phyloP scores from a whole-genome alignment of 2,888 invertebrate genomes.

The Agonopterix heracliana region DNA sequence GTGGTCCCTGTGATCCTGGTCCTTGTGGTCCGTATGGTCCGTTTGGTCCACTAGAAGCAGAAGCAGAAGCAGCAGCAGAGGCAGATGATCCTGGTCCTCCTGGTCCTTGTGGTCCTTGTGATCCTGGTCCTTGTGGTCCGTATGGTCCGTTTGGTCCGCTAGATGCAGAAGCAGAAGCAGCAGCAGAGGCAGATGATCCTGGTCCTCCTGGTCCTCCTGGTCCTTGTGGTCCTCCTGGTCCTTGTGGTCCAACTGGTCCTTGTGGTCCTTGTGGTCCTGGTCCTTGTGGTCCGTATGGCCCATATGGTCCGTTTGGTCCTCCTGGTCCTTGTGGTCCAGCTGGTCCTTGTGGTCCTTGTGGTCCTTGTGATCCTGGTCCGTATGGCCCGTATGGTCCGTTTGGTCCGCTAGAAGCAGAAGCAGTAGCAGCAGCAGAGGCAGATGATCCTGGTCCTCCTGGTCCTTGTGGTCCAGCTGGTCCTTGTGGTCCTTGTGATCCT shows the following conservation, averaged over 20 bases:
- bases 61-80: constrained; percentile 1
- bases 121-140: constrained; percentile 7
- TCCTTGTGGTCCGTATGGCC: not conserved
- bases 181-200: not conserved
- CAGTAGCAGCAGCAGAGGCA: too few relatives aligned
- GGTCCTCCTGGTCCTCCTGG: constrained; percentile 4
- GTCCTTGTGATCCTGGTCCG: too few relatives aligned
- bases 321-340: not conserved
- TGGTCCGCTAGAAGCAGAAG: too few relatives aligned
- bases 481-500: not conserved
- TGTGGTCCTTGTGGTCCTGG: not conserved
- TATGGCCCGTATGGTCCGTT: too few relatives aligned
- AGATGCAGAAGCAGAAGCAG: constrained; percentile 1
- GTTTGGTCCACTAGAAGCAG: too few relatives aligned
- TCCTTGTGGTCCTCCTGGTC: not conserved
- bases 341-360: too few relatives aligned
- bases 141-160: not conserved
- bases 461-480: not conserved
- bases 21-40: constrained; percentile 1
- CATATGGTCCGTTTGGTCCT: not conserved
- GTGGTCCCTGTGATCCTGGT: constrained; percentile 3
- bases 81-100: not conserved
- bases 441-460: too few relatives aligned
- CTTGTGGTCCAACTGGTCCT: constrained; percentile 3
- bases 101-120: too few relatives aligned